Base-by-base conservation (phyloP, 2,888 invertebrate genomes). In the Desoria tigrina region DNA sequence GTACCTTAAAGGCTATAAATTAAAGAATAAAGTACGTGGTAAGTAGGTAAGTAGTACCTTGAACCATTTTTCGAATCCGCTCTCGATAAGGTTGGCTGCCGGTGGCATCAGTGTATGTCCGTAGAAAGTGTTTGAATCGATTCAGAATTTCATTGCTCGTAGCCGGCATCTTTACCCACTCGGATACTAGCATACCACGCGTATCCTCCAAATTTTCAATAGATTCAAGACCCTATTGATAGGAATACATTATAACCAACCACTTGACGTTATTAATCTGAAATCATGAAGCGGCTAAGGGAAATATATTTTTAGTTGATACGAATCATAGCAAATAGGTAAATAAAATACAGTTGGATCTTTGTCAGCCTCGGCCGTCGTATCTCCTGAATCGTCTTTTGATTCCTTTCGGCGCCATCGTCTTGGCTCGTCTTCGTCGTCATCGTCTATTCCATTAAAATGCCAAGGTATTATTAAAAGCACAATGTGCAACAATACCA, bases 151-250 rank as follows among this genome's bases (percentile, higher is more conserved):
- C 99, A 14, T 93, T 94, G 61, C 91, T 86, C 0, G 98, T 96
- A 1, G 94, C 97, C 75, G 95, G 82, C 91, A 96, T 93, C 61
- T 90, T 87, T 0, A 99, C 96, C 95, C 98, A 99, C 78, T 99
- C 97, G 77, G 92, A 90, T 1, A 93, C 90, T 0, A 90, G 86
- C 79, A 96, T 90, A 0, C 98, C 99, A 79, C 96, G 94, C 4
- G 95, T 96, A 77, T 99, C 98, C 79, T 98, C 98, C 37, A 99
- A 83, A 82, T 97, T 98, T 80, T 99, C 98, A 71, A 99, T 96
- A 62, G 95, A 93, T 82, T 98, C 97, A 53, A 94, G 88, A 7
- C 32, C 32, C 32, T 32, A 11, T 18, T 45, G 4, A 32, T 7
- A 32, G 4, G 11, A 32, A 32, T 32, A n/a, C n/a, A n/a, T n/a